Base-by-base conservation (phyloP, 2,888 invertebrate genomes). In the Drosophila atripex region DNA sequence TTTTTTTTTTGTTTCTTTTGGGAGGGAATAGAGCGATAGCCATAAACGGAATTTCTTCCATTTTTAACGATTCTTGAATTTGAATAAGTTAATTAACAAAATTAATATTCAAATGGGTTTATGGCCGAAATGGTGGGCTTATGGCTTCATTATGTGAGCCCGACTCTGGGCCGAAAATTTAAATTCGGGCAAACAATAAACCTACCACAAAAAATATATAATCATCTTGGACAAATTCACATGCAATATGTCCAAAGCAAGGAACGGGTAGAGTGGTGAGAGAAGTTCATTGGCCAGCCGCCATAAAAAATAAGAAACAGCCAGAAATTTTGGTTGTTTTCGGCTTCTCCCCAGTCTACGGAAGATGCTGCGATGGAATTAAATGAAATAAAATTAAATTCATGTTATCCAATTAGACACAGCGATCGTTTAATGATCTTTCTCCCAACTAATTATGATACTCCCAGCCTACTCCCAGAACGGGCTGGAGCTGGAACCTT, bases 91-190 rank as follows among this genome's bases (percentile, higher is more conserved):
- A 86, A 86, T 86, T 84, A 86, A 80, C 69, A 76, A 73, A 84
- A 84, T 84, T 84, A 86, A 86, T 84, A 84, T 84, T 84, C 80
- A 78, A 80, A 84, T 84, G 70, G 78, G 75, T 78, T 84, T 86
- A 86, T 80, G 65, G 77, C 59, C 78, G 73, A 78, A 77, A 86
- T 80, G 83, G 78, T 75, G 71, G 71, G 70, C 80, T 83, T 83
- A 83, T 84, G 77, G 80, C 86, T 84, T 84, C 77, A 86, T 84
- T 80, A 84, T 73, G 83, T 63, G 68, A 70, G 60, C 75, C 54
- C 49, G 69, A 47, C 49, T 45, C 41, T 68, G 25, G 47, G 59
- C 70, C 53, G 52, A 53, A 59, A 70, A 66, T 56, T 69, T 30
- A 68, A 71, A 72, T 71, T 70, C 59, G 73, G 66, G 68, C 72